These are phyloP conservation scores for Junonia oenone DNA, from an alignment of 2,888 invertebrate genomes.

Conservation along the genomic window DNA sequence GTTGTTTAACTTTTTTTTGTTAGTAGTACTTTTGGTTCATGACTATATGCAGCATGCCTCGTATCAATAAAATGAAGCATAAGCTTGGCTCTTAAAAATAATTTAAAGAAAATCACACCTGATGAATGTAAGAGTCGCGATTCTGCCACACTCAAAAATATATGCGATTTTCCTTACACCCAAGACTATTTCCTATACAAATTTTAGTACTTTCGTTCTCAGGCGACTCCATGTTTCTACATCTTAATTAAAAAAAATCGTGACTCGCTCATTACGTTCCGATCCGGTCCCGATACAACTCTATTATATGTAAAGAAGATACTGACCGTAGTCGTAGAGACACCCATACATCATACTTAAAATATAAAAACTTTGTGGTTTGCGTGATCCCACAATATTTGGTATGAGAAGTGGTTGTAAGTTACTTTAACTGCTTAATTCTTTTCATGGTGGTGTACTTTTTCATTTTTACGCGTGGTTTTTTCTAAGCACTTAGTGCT, in stretches of 20 bases:
- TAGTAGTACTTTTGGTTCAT: too few relatives aligned
- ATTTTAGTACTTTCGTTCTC: too few relatives aligned
- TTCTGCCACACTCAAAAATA: too few relatives aligned
- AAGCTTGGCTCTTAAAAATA: too few relatives aligned
- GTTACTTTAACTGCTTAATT: neutral
- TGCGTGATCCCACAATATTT: neutral
- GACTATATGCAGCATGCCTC: too few relatives aligned
- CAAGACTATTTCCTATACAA: too few relatives aligned
- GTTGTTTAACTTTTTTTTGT: too few relatives aligned
- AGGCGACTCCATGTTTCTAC: neutral
- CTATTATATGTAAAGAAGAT: neutral
- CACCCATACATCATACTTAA: neutral
- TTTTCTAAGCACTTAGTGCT: too few relatives aligned
- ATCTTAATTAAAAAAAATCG: neutral
- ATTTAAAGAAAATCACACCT: too few relatives aligned
- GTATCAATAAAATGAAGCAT: too few relatives aligned
- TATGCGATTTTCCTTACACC: too few relatives aligned
- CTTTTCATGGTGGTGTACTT: neutral
- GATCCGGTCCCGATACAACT: neutral
- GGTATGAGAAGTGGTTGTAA: neutral
- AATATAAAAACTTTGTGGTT: neutral
- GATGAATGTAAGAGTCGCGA: too few relatives aligned
- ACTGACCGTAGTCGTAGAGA: neutral
- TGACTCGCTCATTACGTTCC: neutral
- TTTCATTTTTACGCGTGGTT: neutral